Evolutionary conservation across 2,888 invertebrate genomes (phyloP), one percentile per base, ranked within the genome.

Genomic region (Agapetus fuscipes): DNA sequence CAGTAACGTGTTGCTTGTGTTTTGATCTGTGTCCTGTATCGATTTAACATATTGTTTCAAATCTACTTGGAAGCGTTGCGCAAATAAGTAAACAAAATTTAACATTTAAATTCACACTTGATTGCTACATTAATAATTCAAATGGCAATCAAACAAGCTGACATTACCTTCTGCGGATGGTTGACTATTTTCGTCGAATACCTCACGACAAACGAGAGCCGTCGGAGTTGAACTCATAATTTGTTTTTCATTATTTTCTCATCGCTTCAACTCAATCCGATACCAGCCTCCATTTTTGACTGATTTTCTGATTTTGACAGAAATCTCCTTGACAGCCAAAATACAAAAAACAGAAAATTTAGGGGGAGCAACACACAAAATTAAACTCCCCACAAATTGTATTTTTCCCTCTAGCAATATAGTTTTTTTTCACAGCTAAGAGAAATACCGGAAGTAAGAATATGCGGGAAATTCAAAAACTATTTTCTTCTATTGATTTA

Each of bases 151-250:
- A n/a, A n/a, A n/a, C n/a, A n/a, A n/a, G n/a, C n/a, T n/a, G n/a
- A n/a, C n/a, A n/a, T 32, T 66, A 86, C 87, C 87, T 68, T 86
- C 84, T 52, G 77, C 76, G 29, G 86, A 84, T 50, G 87, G 86
- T 60, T 80, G 79, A 57, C 84, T 86, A 54, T 79, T 76, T 64
- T 86, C 87, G 63, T 87, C 86, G 61, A 87, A 87, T 48, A 87
- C 76, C 69, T 87, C 87, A 63, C 83, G 80, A 62, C 86, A 86
- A 33, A 39, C 40, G 24, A 41, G n/a, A 16, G 44, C 37, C 35
- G 43, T 43, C 39, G 43, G 43, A 33, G 43, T 33, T 10, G 39
- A 36, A 35, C 30, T 37, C 43, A 43, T 43, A 12, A n/a, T 36
- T 37, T 30, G 17, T 20, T 5, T 25, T 20, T 10, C 41, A 37